Conservation (phyloP, 1,140 invertebrate species). For the Pseudomyrmex pallidus region DNA sequence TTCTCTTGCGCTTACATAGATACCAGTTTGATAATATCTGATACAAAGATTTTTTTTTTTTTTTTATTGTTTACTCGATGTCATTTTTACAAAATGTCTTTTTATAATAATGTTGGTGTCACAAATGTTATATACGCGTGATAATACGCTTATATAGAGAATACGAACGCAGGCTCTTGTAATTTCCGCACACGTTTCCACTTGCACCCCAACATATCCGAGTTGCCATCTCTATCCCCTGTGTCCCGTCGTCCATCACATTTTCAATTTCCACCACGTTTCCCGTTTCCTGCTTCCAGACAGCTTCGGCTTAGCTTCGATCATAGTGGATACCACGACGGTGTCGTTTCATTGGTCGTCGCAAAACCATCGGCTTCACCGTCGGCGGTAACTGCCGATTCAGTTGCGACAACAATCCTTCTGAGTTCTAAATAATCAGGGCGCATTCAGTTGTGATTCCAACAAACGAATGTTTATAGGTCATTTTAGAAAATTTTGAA, state of each 20-base stretch:
- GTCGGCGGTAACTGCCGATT: slow-evolving; percentile 38
- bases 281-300: slow-evolving; percentile 81
- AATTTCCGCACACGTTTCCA: slow-evolving; percentile 80
- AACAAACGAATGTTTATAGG: no score
- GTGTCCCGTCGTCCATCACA: slow-evolving; percentile 78
- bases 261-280: slow-evolving; percentile 86
- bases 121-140: slow-evolving; percentile 6
- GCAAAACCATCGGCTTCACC: slow-evolving; percentile 36
- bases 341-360: slow-evolving; percentile 56
- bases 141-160: slow-evolving; percentile 62
- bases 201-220: slow-evolving; percentile 73
- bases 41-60: background rate
- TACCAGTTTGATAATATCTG: background rate
- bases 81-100: background rate
- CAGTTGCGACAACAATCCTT: slow-evolving; percentile 2
- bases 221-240: slow-evolving; percentile 76
- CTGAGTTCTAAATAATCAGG: background rate
- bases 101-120: background rate
- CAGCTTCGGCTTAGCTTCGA: slow-evolving; percentile 45
- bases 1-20: no score
- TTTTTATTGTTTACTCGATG: background rate
- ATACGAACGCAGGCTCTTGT: slow-evolving; percentile 72
- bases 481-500: background rate
- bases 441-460: background rate
- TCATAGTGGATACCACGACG: slow-evolving; percentile 49